These are phyloP conservation scores for Hyperopisus bebe DNA, from an alignment of 2,113 vertebrate species.

Conservation along the genomic window DNA sequence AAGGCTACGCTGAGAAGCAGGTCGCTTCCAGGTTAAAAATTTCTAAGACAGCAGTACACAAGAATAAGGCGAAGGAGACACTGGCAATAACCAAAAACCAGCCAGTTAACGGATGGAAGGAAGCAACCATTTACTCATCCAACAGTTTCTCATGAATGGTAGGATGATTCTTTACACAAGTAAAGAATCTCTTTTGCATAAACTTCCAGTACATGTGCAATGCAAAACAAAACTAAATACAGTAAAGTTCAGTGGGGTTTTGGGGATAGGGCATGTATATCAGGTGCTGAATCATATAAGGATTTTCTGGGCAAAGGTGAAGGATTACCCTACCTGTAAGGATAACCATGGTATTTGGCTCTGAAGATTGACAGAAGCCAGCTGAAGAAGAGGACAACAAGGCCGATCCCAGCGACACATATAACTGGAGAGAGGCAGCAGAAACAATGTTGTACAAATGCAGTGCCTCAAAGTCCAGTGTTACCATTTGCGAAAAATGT, in stretches of 20 bases:
- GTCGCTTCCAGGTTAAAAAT: no score
- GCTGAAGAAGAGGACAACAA: slow-evolving; percentile 95
- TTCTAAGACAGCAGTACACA: no score
- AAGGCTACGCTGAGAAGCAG: no score
- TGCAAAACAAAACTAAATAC: background rate
- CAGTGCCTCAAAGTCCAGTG: background rate
- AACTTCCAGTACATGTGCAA: background rate
- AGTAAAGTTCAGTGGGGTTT: background rate
- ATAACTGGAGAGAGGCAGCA: slow-evolving; percentile 66
- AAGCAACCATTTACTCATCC: no score
- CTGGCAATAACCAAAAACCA: no score
- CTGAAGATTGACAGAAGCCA: slow-evolving; percentile 93
- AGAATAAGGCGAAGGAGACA: no score
- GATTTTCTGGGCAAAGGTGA: background rate
- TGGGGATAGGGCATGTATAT: background rate
- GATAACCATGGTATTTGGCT: slow-evolving; percentile 95
- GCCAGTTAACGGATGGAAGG: no score
- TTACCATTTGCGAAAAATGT: background rate
- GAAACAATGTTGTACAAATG: background rate
- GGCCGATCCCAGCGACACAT: slow-evolving; percentile 82
- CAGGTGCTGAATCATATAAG: background rate
- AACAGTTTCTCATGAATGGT: no score
- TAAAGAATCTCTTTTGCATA: background rate
- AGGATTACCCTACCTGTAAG: slow-evolving; percentile 72
- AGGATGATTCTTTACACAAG: background rate